Conservation (phyloP, 2,888 invertebrate species). For the Alloplasta piceator region DNA sequence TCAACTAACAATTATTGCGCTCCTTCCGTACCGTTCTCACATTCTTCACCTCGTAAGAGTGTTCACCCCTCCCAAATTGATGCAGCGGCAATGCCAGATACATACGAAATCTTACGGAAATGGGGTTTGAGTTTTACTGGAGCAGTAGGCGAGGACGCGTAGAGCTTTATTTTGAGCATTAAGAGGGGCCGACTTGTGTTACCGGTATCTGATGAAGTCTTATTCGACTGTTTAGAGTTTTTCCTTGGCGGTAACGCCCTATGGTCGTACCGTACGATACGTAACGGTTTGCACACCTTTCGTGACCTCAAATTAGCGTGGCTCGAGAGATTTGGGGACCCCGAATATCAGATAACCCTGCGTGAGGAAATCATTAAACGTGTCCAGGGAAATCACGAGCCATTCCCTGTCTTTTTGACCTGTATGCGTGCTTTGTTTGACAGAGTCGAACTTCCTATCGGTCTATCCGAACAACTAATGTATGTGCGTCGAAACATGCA, state of each 20-base stretch:
- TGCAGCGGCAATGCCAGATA: neutral
- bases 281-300: neutral
- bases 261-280: slow-evolving; percentile 4
- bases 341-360: slow-evolving; percentile 11
- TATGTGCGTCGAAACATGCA: slow-evolving; percentile 8
- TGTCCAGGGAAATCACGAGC: neutral
- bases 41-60: neutral
- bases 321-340: slow-evolving; percentile 10
- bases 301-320: slow-evolving; percentile 1
- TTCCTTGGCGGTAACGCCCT: slow-evolving; percentile 3
- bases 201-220: neutral
- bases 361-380: neutral
- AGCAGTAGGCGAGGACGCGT: neutral
- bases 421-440: slow-evolving; percentile 22
- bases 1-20: no score
- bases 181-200: slow-evolving; percentile 11
- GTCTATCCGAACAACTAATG: neutral
- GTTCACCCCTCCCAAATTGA: neutral
- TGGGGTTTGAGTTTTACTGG: slow-evolving; percentile 27
- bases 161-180: slow-evolving; percentile 7
- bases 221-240: neutral
- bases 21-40: neutral
- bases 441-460: neutral
- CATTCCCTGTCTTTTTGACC: neutral
- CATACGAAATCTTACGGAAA: neutral